These are phyloP conservation scores for Anseranas semipalmata DNA, from an alignment of 2,113 vertebrate genomes.

Conservation along the genomic window DNA sequence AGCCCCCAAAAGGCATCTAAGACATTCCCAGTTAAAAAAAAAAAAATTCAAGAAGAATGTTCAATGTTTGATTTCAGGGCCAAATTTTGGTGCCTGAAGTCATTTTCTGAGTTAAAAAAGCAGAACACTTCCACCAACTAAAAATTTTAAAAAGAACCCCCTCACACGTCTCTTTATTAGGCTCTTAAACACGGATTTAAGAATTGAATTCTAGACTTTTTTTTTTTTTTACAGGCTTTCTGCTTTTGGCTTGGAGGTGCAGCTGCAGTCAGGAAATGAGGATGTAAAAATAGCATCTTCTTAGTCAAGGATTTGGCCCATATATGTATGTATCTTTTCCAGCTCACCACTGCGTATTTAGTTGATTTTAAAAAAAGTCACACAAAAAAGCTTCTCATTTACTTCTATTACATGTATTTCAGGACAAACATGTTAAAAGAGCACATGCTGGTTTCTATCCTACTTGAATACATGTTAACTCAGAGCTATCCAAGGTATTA, in stretches of 20 bases:
- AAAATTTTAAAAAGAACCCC: neutral
- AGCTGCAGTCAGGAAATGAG: slow-evolving; percentile 52
- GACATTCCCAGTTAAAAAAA: neutral
- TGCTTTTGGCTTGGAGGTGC: neutral
- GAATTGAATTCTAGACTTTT: neutral
- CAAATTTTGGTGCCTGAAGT: neutral
- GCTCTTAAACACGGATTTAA: neutral
- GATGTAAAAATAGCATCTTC: slow-evolving; percentile 40
- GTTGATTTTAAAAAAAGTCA: neutral
- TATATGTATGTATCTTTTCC: neutral
- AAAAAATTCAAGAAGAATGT: neutral
- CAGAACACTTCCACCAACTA: neutral
- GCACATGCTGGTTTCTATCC: neutral
- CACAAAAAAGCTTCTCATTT: neutral
- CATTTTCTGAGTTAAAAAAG: neutral
- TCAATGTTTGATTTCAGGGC: neutral
- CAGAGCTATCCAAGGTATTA: neutral
- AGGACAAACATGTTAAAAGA: neutral
- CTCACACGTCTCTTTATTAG: neutral
- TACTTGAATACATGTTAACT: neutral
- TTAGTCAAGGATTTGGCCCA: slow-evolving; percentile 40
- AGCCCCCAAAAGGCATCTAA: neutral
- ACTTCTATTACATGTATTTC: neutral
- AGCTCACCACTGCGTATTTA: neutral
- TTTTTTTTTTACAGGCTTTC: neutral